Base-by-base conservation (phyloP, 2,113 vertebrate species). In the Vanacampus margaritifer region DNA sequence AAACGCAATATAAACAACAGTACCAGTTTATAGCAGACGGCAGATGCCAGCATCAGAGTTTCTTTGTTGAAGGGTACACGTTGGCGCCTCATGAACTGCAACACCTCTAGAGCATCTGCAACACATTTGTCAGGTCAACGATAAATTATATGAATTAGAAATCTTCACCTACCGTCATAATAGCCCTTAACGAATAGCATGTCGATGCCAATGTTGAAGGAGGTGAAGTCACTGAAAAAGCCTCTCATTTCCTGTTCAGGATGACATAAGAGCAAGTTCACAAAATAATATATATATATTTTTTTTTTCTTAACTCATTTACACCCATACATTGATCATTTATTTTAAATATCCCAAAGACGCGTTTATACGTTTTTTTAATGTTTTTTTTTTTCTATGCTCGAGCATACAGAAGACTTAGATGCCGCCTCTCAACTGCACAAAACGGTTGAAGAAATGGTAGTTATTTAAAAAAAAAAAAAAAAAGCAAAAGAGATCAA, bases 11-110 rank as follows among this genome's bases (percentile, higher is more conserved):
- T 19, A 35, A 35, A 59, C 14, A 59, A 36, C 3, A 4, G 12
- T 35, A 96, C 96, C 92, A 97, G 65, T 87, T 96, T 97, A 87
- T 96, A 98, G 89, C 93, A 98, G 86, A 91, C 88, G 35, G 89
- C 96, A 84, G 84, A 89, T 24, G 93, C 94, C 77, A 98, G 89
- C 0, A 81, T 72, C n/a, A 92, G 88, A 12, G 94, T 97, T 65
- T 95, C 93, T 84, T 80, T 93, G 76, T 68, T 95, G 86, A 96
- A 95, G 53, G 70, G 71, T 69, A 98, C 69, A 51, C 84, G 79
- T 81, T 93, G 93, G 41, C 83, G 91, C 88, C 88, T 94, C 95
- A 98, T 98, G 79, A 92, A 90, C 45, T 82, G 45, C 11, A 98
- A 70, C n/a, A 98, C 87, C 61, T 94, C 90, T 76, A 95, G 73